These are phyloP conservation scores for Eurosta solidaginis DNA, from an alignment of 1,140 invertebrate species.

Conservation along the genomic window DNA sequence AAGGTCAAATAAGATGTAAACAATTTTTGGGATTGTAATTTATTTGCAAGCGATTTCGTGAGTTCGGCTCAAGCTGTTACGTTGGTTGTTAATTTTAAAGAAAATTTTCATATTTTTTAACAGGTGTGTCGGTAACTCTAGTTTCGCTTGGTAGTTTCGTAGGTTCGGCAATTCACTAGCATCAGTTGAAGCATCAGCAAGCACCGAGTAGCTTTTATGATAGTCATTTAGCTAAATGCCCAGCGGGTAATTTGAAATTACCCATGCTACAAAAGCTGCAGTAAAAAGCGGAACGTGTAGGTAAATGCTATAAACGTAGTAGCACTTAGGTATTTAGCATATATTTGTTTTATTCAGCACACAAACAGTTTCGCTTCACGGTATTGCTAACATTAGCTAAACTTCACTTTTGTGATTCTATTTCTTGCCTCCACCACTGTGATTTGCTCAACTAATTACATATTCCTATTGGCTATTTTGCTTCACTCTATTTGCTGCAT, in stretches of 20 bases:
- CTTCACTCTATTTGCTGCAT: background rate
- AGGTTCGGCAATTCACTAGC: too few species aligned
- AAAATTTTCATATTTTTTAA: too few species aligned
- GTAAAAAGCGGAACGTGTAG: background rate
- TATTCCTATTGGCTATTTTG: background rate
- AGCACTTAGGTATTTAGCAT: background rate
- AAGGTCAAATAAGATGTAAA: background rate
- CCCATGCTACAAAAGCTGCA: background rate
- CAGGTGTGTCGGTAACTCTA: too few species aligned
- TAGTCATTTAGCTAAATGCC: background rate
- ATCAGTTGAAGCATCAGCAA: background rate
- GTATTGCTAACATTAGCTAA: background rate
- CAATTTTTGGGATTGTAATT: background rate
- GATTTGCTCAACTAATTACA: background rate
- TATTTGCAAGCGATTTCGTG: background rate
- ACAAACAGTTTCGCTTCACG: background rate
- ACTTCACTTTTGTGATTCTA: too few species aligned
- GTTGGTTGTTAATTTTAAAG: too few species aligned
- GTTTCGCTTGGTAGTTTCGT: too few species aligned
- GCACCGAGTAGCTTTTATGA: background rate
- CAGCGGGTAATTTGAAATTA: background rate
- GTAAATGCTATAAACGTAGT: background rate
- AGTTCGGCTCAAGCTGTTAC: too few species aligned
- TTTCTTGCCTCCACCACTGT: too few species aligned
- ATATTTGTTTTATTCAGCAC: background rate